Evolutionary conservation across 1,140 invertebrate species (phyloP).

Genomic region (Drosophila mayri): DNA sequence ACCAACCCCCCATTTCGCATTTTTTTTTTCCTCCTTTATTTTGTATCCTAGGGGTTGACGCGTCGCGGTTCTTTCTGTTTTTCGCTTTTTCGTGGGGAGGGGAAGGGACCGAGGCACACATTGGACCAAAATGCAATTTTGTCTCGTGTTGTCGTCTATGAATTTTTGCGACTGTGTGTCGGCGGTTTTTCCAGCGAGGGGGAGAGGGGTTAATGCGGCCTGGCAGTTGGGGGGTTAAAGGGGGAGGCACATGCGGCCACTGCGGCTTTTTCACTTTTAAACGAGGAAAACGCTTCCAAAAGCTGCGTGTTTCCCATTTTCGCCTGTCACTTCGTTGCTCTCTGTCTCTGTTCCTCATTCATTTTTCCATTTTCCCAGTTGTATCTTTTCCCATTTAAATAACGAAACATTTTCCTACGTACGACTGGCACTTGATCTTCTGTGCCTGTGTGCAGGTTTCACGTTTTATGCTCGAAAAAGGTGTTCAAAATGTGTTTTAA

Average conservation of each 20-base stretch:
- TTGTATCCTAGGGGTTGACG: conserved; percentile 42
- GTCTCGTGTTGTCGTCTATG: conserved; percentile 80
- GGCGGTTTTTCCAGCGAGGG: conserved; percentile 41
- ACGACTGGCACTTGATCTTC: conserved; percentile 33
- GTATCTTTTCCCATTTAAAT: conserved; percentile 57
- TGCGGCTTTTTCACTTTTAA: conserved; percentile 83
- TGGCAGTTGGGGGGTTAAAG: neutral
- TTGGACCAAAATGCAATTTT: conserved; percentile 77
- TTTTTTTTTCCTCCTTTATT: conserved; percentile 6
- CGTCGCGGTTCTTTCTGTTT: conserved; percentile 44
- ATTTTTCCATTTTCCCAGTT: conserved; percentile 9
- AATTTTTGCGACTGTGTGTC: conserved; percentile 73
- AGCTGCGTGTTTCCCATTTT: conserved; percentile 70
- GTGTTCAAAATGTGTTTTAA: conserved; percentile 50
- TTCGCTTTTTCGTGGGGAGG: conserved; percentile 1
- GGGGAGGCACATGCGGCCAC: conserved; percentile 68
- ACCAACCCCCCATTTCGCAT: conserved; percentile 7
- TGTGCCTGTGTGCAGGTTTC: conserved; percentile 9
- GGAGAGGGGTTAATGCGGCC: conserved; percentile 1
- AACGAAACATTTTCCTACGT: conserved; percentile 46
- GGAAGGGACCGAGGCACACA: conserved; percentile 52
- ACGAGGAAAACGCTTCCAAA: conserved; percentile 60
- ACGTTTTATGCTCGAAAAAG: conserved; percentile 38
- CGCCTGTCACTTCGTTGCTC: conserved; percentile 52
- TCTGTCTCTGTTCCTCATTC: conserved; percentile 6